Evolutionary conservation across 2,888 invertebrate genomes (phyloP).

Genomic region (Sepiola atlantica): DNA sequence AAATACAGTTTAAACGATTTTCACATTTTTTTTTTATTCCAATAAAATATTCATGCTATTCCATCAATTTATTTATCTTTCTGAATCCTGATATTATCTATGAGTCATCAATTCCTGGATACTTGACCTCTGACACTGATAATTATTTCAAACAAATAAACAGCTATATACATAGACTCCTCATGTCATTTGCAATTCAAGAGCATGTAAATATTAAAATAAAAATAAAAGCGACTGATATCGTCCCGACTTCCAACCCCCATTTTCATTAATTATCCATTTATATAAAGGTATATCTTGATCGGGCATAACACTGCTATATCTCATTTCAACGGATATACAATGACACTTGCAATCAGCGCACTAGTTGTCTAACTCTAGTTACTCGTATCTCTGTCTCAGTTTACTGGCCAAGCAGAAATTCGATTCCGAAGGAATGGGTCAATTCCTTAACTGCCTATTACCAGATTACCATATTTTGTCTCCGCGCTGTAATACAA

Average conservation of each 20-base stretch:
- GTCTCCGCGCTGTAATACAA: not conserved
- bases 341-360: not conserved
- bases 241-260: not conserved
- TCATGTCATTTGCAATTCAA: not conserved
- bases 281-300: not conserved
- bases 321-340: not conserved
- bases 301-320: not conserved
- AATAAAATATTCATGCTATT: no score
- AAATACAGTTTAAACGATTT: no score
- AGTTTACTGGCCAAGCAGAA: not conserved
- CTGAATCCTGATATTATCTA: no score
- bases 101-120: no score
- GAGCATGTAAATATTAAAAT: not conserved
- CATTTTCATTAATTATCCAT: not conserved
- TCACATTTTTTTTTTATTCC: no score
- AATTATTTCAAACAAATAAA: not conserved
- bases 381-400: not conserved
- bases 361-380: not conserved
- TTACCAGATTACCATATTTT: not conserved
- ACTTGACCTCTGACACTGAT: not conserved
- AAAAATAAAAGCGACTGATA: not conserved
- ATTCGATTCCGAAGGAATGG: not conserved
- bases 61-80: no score
- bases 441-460: not conserved
- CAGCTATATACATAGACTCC: not conserved